A percentile compares a stretch with the other conserved stretches of the same genome.
These are phyloP conservation scores for Drosophila cognata DNA, from an alignment of 2,888 invertebrate species.

Conservation along the genomic window DNA sequence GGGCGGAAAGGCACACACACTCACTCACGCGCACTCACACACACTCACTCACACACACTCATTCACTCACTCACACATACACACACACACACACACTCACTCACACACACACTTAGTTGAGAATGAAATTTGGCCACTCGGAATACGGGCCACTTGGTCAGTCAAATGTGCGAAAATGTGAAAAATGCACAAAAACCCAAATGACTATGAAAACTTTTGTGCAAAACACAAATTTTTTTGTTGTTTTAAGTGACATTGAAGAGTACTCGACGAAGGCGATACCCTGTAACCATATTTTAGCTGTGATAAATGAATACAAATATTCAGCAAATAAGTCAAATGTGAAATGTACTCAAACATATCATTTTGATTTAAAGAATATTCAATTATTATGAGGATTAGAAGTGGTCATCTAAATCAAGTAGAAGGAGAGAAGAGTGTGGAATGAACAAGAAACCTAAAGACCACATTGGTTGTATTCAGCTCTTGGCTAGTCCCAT, in stretches of 20 bases:
- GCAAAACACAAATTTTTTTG: constrained; percentile 11
- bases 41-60: neutral
- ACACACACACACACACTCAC: neutral
- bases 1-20: constrained; percentile 37
- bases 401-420: neutral
- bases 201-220: constrained; percentile 20
- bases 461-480: neutral
- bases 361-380: neutral
- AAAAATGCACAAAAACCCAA: constrained; percentile 11
- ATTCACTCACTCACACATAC: neutral
- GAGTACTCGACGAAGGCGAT: neutral
- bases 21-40: neutral
- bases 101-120: constrained; percentile 1
- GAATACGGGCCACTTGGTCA: constrained; percentile 56
- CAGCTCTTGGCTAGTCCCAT: neutral
- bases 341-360: neutral
- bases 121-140: constrained; percentile 32
- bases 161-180: constrained; percentile 20
- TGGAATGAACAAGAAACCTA: neutral
- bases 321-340: neutral
- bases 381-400: neutral
- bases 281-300: constrained; percentile 1
- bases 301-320: neutral
- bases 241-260: neutral
- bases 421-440: neutral